These are phyloP conservation scores for Watsonalla cultraria DNA, from an alignment of 2,888 invertebrate genomes.

Conservation along the genomic window DNA sequence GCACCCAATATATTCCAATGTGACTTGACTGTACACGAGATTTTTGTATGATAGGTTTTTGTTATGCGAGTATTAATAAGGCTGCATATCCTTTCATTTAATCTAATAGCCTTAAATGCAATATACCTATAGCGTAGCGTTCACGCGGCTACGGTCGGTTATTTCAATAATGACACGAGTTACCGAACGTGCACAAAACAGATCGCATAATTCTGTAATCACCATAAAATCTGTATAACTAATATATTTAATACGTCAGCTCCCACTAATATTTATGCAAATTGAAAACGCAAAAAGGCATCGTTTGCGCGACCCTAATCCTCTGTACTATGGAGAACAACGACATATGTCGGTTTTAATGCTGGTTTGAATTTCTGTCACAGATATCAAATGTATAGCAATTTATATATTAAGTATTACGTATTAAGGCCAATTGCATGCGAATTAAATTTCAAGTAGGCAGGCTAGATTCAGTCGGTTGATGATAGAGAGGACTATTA, in stretches of 20 bases:
- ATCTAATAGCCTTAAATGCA: too few species aligned
- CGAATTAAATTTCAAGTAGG: too few species aligned
- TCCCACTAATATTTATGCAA: conserved; percentile 78
- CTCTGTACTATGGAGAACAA: conserved; percentile 22
- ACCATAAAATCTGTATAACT: conserved; percentile 78
- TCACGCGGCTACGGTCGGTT: conserved; percentile 6
- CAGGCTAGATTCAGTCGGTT: too few species aligned
- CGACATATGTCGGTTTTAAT: conserved; percentile 55
- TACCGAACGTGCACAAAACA: conserved; percentile 42
- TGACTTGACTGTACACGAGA: too few species aligned
- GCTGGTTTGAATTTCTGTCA: conserved; percentile 18
- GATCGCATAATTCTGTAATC: conserved; percentile 69
- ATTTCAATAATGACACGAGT: conserved; percentile 16
- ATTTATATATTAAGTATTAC: conserved; percentile 12
- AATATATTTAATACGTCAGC: conserved; percentile 76
- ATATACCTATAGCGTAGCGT: too few species aligned
- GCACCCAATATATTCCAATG: too few species aligned
- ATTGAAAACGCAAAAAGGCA: conserved; percentile 75
- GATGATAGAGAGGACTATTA: too few species aligned
- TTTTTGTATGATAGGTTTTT: too few species aligned
- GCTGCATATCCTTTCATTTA: too few species aligned
- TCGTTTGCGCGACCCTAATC: conserved; percentile 69
- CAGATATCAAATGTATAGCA: conserved; percentile 1
- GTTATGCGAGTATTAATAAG: too few species aligned
- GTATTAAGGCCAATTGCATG: too few species aligned